Percentiles rank a stretch among this genome's conserved stretches.
phyloP scores from a whole-genome alignment of 2,888 invertebrate species.

The Himalopsyche japonica region DNA sequence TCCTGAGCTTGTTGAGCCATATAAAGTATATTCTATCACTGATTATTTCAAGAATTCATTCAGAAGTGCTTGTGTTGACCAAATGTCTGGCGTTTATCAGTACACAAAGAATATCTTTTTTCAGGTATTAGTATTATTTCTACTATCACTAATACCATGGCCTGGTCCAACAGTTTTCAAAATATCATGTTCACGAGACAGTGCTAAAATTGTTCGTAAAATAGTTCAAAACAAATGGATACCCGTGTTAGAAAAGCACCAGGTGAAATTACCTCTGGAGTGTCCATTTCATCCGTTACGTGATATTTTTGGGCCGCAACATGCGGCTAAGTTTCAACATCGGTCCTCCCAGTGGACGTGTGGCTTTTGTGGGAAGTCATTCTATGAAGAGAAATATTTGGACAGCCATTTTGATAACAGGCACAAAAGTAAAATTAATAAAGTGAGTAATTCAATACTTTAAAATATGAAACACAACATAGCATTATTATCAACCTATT shows the following conservation, averaged over 20 bases:
- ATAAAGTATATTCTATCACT: too few relatives aligned
- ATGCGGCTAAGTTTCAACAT: conserved; percentile 82
- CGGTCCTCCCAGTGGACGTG: conserved; percentile 89
- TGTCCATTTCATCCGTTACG: conserved; percentile 88
- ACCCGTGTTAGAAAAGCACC: conserved; percentile 85
- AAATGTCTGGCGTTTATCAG: too few relatives aligned
- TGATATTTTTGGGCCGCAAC: conserved; percentile 86
- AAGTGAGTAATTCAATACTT: conserved; percentile 55
- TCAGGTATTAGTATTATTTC: conserved; percentile 79
- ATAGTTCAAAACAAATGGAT: conserved; percentile 90
- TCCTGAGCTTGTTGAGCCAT: too few relatives aligned
- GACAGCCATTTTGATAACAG: conserved; percentile 89
- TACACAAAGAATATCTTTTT: conserved; percentile 39
- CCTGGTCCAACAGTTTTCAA: conserved; percentile 85
- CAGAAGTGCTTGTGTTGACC: too few relatives aligned
- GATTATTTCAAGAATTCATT: too few relatives aligned
- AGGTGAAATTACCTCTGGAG: conserved; percentile 82
- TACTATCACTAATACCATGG: conserved; percentile 85
- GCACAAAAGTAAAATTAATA: conserved; percentile 82
- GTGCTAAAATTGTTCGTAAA: conserved; percentile 84
- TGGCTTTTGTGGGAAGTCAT: conserved; percentile 87
- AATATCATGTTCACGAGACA: conserved; percentile 85
- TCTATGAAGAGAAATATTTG: conserved; percentile 84
- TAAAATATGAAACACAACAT: neutral
- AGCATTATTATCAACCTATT: too few relatives aligned